These are phyloP conservation scores for Dysidea cf. avara DNA, from an alignment of 37 sponge, comb jelly and placozoan genomes.

Conservation along the genomic window DNA sequence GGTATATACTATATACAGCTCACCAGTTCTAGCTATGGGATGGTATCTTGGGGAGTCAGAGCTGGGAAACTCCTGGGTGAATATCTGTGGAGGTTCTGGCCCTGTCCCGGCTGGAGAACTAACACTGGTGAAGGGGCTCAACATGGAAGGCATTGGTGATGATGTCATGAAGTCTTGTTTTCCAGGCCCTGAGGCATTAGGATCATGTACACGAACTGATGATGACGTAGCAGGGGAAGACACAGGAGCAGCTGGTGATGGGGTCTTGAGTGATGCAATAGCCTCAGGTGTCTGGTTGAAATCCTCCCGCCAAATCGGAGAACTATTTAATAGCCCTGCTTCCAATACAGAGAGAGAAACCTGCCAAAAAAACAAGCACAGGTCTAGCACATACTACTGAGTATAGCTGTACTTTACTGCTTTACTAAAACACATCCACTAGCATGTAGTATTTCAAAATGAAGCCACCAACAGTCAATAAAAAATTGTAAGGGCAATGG, in stretches of 20 bases:
- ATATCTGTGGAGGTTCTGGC: not conserved
- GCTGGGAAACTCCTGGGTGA: too few species aligned
- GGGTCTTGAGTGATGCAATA: slow-evolving; percentile 11
- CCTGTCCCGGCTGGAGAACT: not conserved
- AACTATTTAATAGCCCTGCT: slow-evolving; percentile 40
- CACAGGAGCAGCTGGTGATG: slow-evolving; percentile 64
- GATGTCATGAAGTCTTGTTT: too few species aligned
- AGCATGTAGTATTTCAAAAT: too few species aligned
- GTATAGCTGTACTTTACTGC: too few species aligned
- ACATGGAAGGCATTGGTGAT: slow-evolving; percentile 52
- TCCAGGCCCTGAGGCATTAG: slow-evolving; percentile 21
- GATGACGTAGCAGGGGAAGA: too few species aligned
- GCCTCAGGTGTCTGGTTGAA: slow-evolving; percentile 61
- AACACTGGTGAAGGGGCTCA: slow-evolving; percentile 1
- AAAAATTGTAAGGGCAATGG: too few species aligned
- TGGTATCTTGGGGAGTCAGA: not conserved
- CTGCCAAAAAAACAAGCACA: slow-evolving; percentile 35
- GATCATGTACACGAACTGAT: slow-evolving; percentile 43
- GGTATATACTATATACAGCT: too few species aligned
- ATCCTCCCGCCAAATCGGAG: slow-evolving; percentile 76
- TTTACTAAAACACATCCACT: too few species aligned
- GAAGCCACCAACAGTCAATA: too few species aligned
- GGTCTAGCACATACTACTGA: too few species aligned
- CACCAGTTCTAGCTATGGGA: slow-evolving; percentile 6
- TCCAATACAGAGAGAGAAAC: slow-evolving; percentile 53